These are phyloP conservation scores for Trachymyrmex cornetzi DNA, from an alignment of 1,140 invertebrate species.

Conservation along the genomic window DNA sequence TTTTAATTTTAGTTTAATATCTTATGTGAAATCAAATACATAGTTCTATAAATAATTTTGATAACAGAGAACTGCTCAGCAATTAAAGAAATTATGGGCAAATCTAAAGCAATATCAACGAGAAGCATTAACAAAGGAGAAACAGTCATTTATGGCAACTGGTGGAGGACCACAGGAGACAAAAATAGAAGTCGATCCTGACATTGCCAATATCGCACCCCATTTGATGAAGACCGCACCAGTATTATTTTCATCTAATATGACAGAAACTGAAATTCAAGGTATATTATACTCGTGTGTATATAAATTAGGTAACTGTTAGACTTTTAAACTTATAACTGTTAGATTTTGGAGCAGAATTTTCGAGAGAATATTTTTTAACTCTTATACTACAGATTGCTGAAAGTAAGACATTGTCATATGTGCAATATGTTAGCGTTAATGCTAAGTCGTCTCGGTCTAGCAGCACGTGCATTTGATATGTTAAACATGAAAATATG, in stretches of 20 bases:
- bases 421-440: too few species aligned
- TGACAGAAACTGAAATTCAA: conserved; percentile 1
- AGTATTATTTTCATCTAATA: conserved; percentile 36
- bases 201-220: not conserved
- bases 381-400: too few species aligned
- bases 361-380: too few species aligned
- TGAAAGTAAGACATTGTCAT: too few species aligned
- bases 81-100: conserved; percentile 39
- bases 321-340: too few species aligned
- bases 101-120: conserved; percentile 17
- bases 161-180: conserved; percentile 9
- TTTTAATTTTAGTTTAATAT: not conserved
- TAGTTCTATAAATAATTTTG: not conserved
- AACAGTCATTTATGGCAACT: not conserved
- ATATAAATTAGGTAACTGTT: too few species aligned
- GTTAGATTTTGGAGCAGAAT: too few species aligned
- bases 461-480: too few species aligned
- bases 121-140: conserved; percentile 3
- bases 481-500: too few species aligned
- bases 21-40: too few species aligned
- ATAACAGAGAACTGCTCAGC: conserved; percentile 1
- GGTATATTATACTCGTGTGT: not conserved
- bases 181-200: conserved; percentile 18
- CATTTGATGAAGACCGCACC: conserved; percentile 36
- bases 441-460: too few species aligned